Conservation (phyloP, 2,797 vertebrate species). For the Phoxinus dragarum region DNA sequence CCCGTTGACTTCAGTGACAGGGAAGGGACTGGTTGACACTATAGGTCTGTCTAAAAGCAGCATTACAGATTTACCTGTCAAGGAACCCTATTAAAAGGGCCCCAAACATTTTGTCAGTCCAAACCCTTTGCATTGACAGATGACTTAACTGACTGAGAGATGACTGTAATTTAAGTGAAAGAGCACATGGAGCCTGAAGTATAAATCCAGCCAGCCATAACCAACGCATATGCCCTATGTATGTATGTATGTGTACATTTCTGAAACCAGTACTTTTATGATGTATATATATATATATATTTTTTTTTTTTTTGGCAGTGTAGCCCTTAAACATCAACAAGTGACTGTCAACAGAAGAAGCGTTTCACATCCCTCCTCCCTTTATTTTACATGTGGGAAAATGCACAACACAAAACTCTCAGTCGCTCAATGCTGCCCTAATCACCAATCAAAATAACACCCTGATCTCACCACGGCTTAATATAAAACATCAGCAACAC, state of each 20-base stretch:
- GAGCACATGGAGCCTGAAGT: background rate
- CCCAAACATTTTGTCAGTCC: conserved; percentile 32
- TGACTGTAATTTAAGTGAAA: conserved; percentile 26
- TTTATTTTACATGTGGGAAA: conserved; percentile 42
- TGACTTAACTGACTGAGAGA: conserved; percentile 25
- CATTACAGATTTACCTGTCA: conserved; percentile 18
- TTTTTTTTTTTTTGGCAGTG: background rate
- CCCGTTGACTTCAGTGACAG: too few relatives aligned
- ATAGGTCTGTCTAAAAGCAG: background rate
- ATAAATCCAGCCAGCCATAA: background rate
- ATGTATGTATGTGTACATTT: background rate
- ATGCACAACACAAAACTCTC: conserved; percentile 29
- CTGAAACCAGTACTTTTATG: background rate
- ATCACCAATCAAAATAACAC: conserved; percentile 48
- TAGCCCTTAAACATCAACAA: conserved; percentile 15
- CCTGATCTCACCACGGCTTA: conserved; percentile 45
- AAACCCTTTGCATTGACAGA: conserved; percentile 25
- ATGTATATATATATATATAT: background rate
- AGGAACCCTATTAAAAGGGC: conserved; percentile 3
- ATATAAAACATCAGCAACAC: conserved; percentile 50
- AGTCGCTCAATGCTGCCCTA: conserved; percentile 32
- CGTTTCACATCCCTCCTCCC: background rate
- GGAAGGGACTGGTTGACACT: too few relatives aligned
- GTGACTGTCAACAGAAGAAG: background rate
- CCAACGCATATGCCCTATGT: background rate